A percentile compares a stretch with the other conserved stretches of the same genome.
Conservation (phyloP, 2,888 invertebrate species). For the Tigriopus californicus region DNA sequence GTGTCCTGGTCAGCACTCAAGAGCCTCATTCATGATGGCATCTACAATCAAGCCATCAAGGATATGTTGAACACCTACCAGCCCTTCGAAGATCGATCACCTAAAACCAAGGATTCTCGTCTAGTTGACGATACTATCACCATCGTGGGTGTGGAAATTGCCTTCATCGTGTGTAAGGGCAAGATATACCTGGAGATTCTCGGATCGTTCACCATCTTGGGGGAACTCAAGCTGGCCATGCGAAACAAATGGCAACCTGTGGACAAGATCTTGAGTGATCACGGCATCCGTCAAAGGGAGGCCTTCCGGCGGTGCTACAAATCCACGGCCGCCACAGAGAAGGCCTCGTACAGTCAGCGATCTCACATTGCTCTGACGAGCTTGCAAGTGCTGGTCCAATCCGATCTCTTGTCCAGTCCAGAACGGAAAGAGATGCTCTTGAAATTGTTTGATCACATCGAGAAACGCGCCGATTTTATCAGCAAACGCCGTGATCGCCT, state of each 20-base stretch:
- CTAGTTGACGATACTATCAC: background rate
- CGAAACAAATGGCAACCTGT: background rate
- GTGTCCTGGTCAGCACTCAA: background rate
- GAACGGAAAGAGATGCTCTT: no score
- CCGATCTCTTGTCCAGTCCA: background rate
- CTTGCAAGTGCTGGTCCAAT: background rate
- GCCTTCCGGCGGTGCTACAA: background rate
- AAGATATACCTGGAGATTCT: background rate
- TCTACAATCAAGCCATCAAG: background rate
- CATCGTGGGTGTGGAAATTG: background rate
- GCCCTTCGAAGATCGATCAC: background rate
- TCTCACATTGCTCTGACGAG: background rate
- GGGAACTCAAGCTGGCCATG: constrained; percentile 1
- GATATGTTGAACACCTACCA: background rate
- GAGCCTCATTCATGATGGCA: background rate
- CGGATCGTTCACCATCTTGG: constrained; percentile 1
- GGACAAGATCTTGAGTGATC: background rate
- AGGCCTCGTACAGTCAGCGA: background rate
- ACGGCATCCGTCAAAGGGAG: background rate
- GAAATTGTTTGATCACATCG: no score
- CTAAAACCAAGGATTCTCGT: background rate
- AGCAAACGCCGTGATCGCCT: no score
- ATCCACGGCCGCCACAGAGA: background rate
- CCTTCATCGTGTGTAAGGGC: background rate
- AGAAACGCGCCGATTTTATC: no score